Conservation (phyloP, 2,888 invertebrate species). For the Plemyria rubiginata region DNA sequence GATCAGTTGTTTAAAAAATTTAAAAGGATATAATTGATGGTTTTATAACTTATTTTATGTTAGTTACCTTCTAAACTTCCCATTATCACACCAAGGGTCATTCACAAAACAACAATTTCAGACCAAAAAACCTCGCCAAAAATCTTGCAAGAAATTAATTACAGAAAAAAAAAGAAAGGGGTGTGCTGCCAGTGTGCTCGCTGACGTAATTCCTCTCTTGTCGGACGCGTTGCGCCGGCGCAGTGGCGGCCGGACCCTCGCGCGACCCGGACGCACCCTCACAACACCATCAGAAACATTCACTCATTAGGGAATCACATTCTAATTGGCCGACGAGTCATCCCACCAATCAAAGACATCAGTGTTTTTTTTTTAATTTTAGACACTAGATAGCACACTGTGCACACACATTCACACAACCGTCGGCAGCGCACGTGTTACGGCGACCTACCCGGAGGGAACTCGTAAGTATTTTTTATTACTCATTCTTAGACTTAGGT, state of each 20-base stretch:
- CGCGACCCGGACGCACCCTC: slow-evolving; percentile 68
- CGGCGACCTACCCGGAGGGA: slow-evolving; percentile 67
- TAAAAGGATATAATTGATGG: background rate
- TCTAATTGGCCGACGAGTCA: slow-evolving; percentile 38
- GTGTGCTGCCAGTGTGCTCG: slow-evolving; percentile 68
- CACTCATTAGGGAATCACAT: slow-evolving; percentile 39
- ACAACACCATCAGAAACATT: slow-evolving; percentile 38
- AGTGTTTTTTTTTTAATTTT: slow-evolving; percentile 40
- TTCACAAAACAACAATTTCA: slow-evolving; percentile 37
- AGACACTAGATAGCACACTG: slow-evolving; percentile 43
- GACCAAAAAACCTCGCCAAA: slow-evolving; percentile 65
- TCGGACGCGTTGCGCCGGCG: slow-evolving; percentile 59
- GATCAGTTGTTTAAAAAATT: too few species aligned
- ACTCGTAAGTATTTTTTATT: slow-evolving; percentile 59
- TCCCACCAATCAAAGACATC: slow-evolving; percentile 33
- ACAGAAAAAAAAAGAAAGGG: slow-evolving; percentile 80
- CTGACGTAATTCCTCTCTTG: slow-evolving; percentile 75
- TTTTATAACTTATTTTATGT: background rate
- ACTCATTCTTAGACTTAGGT: slow-evolving; percentile 42
- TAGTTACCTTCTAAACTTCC: slow-evolving; percentile 17
- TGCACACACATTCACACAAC: slow-evolving; percentile 40
- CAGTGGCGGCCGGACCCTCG: slow-evolving; percentile 73
- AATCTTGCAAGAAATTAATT: slow-evolving; percentile 81
- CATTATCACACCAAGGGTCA: slow-evolving; percentile 41
- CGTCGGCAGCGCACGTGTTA: slow-evolving; percentile 64